Percentiles rank a stretch among this genome's conserved stretches.
Conservation (phyloP, 2,888 invertebrate genomes). For the Globia sparganii region DNA sequence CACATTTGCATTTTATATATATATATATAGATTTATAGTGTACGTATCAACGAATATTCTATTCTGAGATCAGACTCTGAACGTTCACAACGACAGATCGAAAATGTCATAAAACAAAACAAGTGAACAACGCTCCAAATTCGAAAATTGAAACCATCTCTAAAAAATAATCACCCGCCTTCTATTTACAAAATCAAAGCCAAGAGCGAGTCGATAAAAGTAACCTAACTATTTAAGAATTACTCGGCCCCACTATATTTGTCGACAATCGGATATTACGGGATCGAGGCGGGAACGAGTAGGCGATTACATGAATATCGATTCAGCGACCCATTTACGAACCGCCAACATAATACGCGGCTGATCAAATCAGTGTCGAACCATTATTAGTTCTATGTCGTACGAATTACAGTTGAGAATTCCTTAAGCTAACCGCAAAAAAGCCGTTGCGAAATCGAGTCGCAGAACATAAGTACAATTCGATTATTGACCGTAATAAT, state of each 20-base stretch:
- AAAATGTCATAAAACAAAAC: background rate
- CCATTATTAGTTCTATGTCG: slow-evolving; percentile 43
- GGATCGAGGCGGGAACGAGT: slow-evolving; percentile 66
- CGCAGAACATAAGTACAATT: slow-evolving; percentile 59
- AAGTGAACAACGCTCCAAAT: background rate
- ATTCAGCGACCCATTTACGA: slow-evolving; percentile 74
- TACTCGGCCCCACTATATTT: slow-evolving; percentile 54
- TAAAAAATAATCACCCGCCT: background rate
- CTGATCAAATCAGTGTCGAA: slow-evolving; percentile 61
- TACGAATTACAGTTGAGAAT: slow-evolving; percentile 45
- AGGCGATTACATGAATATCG: slow-evolving; percentile 73
- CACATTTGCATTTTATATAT: no score
- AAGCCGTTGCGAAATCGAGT: slow-evolving; percentile 55
- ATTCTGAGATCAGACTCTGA: no score
- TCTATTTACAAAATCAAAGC: slow-evolving; percentile 12
- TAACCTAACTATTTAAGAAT: slow-evolving; percentile 46
- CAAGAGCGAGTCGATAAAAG: slow-evolving; percentile 30
- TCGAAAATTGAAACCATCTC: background rate
- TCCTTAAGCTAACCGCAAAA: slow-evolving; percentile 27
- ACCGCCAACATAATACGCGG: slow-evolving; percentile 67
- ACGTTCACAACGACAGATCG: no score
- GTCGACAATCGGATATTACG: slow-evolving; percentile 68
- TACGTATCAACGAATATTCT: no score
- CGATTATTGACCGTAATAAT: slow-evolving; percentile 66
- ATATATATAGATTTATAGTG: no score